These are phyloP conservation scores for Dromaius novaehollandiae DNA, from an alignment of 2,113 vertebrate genomes.

Conservation along the genomic window DNA sequence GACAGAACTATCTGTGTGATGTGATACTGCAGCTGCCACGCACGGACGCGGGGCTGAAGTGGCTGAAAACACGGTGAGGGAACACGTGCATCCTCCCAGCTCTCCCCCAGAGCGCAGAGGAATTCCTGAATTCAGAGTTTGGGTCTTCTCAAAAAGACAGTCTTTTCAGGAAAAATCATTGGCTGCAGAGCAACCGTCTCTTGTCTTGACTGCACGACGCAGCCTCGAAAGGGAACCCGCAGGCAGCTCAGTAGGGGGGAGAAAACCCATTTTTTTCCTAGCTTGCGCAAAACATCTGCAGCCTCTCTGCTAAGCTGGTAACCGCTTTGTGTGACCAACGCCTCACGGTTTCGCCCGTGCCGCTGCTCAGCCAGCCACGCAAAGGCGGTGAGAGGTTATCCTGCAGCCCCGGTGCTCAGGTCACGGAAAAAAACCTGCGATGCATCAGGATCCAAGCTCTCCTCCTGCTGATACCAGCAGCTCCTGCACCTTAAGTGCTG, in stretches of 20 bases:
- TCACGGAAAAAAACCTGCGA: neutral
- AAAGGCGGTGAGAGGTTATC: neutral
- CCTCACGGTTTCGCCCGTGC: neutral
- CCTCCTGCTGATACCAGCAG: slow-evolving; percentile 44
- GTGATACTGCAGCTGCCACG: neutral
- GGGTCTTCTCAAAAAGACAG: neutral
- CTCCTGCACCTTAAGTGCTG: slow-evolving; percentile 47
- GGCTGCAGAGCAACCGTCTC: neutral
- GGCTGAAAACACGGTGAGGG: neutral
- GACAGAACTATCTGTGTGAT: neutral
- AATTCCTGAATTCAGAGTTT: neutral
- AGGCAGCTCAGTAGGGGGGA: neutral
- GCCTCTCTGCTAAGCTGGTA: slow-evolving; percentile 9
- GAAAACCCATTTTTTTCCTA: neutral
- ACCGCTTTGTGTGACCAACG: neutral
- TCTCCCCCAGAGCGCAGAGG: neutral
- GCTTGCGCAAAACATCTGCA: slow-evolving; percentile 18
- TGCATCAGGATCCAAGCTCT: slow-evolving; percentile 10
- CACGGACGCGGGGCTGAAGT: fast-evolving
- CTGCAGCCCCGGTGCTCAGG: neutral
- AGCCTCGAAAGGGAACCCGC: slow-evolving; percentile 30
- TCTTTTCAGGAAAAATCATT: neutral
- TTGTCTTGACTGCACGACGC: neutral
- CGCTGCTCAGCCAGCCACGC: neutral
- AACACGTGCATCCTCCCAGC: neutral